Evolutionary conservation across 2,797 vertebrate genomes (phyloP), one percentile per base, ranked within the genome.

Genomic region (Phoeniculus purpureus): DNA sequence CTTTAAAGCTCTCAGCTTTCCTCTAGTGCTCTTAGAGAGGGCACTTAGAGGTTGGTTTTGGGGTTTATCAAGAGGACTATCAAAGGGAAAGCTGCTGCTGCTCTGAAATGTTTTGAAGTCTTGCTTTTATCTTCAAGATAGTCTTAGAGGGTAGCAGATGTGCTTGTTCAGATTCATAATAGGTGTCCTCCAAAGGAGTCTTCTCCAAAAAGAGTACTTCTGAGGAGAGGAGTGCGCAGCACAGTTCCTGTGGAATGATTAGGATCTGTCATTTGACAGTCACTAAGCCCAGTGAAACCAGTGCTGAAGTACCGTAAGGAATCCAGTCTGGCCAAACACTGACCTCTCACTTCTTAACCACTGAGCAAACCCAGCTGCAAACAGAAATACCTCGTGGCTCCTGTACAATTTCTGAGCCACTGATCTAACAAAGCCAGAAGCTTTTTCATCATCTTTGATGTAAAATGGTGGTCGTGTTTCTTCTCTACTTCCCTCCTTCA

Each of bases 41-140:
- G 76, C 81, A 22, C 75, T 88, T 77, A 26, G 50, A 50, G 45
- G 59, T 77, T 59, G 15, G 3, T 20, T 61, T 75, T 85, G 73
- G 68, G 55, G 37, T 31, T 90, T 89, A 31, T 50, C 55, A 67
- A 43, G 50, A 64, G 64, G 60, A 8, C 71, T 90, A 1, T 76
- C 81, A 85, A 82, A 89, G 86, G 59, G 62, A 87, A 87, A 25
- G 73, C 74, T 76, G 3, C 55, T 87, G 73, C 74, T 76, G 20
- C 81, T 80, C 62, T 51, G 64, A 94, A 77, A 79, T 7, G 1
- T 61, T 81, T 78, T 73, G 59, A 87, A n/a, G 59, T 60, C 66
- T 61, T 37, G 31, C 75, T 90, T 86, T 90, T 83, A 47, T 90
- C 83, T 93, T 82, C 25, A 60, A 83, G 77, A 12, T 32, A 34